phyloP scores from a whole-genome alignment of 1,140 invertebrate species.

The Mercenaria mercenaria region DNA sequence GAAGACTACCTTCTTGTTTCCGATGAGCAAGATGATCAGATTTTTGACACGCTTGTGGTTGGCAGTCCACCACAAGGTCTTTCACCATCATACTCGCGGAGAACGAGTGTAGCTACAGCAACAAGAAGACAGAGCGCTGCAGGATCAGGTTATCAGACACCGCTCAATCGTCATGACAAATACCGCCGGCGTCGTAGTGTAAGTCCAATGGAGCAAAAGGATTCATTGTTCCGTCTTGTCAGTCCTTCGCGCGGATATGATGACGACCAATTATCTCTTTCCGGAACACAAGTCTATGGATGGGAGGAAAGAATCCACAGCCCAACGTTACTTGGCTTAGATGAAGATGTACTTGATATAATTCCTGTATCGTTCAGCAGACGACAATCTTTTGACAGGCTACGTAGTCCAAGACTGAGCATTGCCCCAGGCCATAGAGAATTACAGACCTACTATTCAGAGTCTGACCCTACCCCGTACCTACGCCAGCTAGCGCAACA shows the following conservation, averaged over 20 bases:
- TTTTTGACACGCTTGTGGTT: neutral
- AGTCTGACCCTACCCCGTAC: constrained; percentile 75
- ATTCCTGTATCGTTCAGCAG: constrained; percentile 73
- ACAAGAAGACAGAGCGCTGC: constrained; percentile 64
- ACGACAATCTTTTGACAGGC: constrained; percentile 67
- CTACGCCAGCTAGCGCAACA: constrained; percentile 57
- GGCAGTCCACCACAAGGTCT: constrained; percentile 65
- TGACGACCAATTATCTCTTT: constrained; percentile 73
- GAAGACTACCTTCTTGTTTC: constrained; percentile 68
- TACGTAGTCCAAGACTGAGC: constrained; percentile 81
- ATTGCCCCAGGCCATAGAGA: constrained; percentile 77
- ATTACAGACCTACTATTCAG: constrained; percentile 78
- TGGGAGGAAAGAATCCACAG: constrained; percentile 79
- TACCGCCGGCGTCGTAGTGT: constrained; percentile 73
- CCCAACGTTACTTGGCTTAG: constrained; percentile 79
- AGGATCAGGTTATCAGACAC: constrained; percentile 58
- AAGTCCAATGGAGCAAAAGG: constrained; percentile 73
- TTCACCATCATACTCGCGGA: constrained; percentile 61
- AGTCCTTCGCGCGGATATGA: constrained; percentile 76
- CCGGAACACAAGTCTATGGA: constrained; percentile 68
- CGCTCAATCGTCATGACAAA: constrained; percentile 56
- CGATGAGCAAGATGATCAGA: constrained; percentile 9
- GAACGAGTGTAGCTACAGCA: constrained; percentile 68
- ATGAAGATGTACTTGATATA: constrained; percentile 78
- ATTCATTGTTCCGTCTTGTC: constrained; percentile 55